Percentiles rank a stretch among this genome's conserved stretches.
Evolutionary conservation across 2,797 vertebrate species (phyloP).

Genomic region (Danio choprae): DNA sequence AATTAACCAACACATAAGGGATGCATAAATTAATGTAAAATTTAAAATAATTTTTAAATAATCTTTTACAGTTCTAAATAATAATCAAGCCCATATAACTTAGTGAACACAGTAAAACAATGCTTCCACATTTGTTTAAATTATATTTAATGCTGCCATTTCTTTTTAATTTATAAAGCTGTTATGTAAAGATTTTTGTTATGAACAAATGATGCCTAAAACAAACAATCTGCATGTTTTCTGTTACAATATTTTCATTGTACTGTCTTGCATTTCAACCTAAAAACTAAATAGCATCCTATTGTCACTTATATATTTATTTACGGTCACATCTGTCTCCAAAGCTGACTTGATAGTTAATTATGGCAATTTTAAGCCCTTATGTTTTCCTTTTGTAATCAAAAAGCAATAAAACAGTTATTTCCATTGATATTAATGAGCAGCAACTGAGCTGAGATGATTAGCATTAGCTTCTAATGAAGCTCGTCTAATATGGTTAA

Average conservation of each 20-base stretch:
- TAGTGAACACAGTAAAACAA: not conserved
- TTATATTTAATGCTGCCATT: not conserved
- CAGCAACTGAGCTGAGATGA: not conserved
- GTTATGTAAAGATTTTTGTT: not conserved
- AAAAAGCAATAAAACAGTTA: not conserved
- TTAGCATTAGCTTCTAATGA: not conserved
- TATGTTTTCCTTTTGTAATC: not conserved
- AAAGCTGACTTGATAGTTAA: not conserved
- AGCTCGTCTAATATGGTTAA: not conserved
- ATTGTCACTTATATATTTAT: not conserved
- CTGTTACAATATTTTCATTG: not conserved
- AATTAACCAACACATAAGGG: no score
- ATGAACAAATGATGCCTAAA: not conserved
- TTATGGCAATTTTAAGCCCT: not conserved
- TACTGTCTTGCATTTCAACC: not conserved
- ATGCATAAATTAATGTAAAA: no score
- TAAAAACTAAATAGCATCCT: not conserved
- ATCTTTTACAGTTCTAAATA: not conserved
- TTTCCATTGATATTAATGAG: not conserved
- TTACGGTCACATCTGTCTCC: not conserved
- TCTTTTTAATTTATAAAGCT: not conserved
- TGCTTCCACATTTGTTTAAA: not conserved
- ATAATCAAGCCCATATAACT: not conserved
- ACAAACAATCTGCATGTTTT: not conserved
- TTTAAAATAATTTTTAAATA: no score